phyloP scores from a whole-genome alignment of 2,797 vertebrate species.

The Vespertilio murinus region DNA sequence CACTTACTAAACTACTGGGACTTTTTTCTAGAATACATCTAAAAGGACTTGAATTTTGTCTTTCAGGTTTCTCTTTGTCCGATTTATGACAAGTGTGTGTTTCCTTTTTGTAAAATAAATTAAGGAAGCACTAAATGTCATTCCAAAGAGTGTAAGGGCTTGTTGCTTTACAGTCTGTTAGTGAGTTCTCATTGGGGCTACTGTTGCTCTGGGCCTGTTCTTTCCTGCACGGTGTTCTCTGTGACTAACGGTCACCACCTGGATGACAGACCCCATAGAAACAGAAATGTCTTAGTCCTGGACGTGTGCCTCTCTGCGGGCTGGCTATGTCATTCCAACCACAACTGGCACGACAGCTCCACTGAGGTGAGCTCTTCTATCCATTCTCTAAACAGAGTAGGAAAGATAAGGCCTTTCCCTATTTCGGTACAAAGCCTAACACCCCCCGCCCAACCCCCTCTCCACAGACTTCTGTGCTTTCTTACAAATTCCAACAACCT shows the following conservation, averaged over 20 bases:
- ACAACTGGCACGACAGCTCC: background rate
- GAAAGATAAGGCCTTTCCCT: background rate
- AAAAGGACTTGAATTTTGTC: conserved; percentile 33
- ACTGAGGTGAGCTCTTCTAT: background rate
- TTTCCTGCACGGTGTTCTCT: background rate
- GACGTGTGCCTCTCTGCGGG: background rate
- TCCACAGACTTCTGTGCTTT: background rate
- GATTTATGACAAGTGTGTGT: background rate
- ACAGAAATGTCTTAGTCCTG: background rate
- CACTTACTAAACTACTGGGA: background rate
- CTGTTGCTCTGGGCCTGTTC: background rate
- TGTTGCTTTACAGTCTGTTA: background rate
- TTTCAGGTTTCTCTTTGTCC: conserved; percentile 20
- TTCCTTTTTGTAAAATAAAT: conserved; percentile 9
- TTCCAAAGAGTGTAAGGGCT: background rate
- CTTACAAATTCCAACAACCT: conserved; percentile 22
- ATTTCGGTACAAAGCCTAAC: background rate
- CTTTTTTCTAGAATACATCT: background rate
- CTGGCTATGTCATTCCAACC: background rate
- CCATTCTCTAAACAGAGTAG: background rate
- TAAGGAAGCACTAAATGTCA: background rate
- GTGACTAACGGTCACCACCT: conserved; percentile 37
- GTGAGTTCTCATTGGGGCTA: background rate
- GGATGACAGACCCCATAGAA: background rate
- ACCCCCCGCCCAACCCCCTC: background rate